These are phyloP conservation scores for Lycodopsis pacificus DNA, from an alignment of 2,797 vertebrate species.

Conservation along the genomic window DNA sequence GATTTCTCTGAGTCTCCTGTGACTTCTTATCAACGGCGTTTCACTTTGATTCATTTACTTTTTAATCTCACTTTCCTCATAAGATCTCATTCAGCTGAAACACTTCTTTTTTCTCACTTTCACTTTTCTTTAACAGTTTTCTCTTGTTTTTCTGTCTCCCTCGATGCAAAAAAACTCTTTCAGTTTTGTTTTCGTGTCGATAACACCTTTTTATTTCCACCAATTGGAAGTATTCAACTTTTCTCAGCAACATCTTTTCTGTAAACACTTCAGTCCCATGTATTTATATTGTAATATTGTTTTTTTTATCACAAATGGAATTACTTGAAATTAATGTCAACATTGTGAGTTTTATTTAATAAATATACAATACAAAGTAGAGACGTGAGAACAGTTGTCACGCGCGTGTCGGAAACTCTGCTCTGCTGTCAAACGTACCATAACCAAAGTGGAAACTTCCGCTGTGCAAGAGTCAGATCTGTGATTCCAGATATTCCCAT, in stretches of 20 bases:
- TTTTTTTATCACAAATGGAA: background rate
- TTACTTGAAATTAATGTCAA: background rate
- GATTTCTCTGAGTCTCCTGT: background rate
- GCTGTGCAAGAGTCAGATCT: background rate
- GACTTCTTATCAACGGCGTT: background rate
- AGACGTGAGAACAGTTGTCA: background rate
- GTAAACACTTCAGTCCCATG: background rate
- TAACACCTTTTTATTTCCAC: background rate
- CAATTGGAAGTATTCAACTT: background rate
- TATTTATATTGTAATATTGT: background rate
- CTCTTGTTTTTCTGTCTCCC: background rate
- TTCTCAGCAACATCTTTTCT: background rate
- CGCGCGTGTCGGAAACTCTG: background rate
- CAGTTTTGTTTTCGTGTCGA: background rate
- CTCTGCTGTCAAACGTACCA: background rate
- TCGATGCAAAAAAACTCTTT: background rate
- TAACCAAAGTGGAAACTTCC: constrained; percentile 20
- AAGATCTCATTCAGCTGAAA: constrained; percentile 4
- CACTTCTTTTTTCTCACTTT: constrained; percentile 33
- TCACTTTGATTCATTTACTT: constrained; percentile 5
- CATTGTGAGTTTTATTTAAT: background rate
- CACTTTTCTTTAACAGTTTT: constrained; percentile 12
- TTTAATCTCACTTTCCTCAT: constrained; percentile 18
- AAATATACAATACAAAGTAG: background rate
- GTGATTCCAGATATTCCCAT: background rate